These are phyloP conservation scores for Asteroscopus sphinx DNA, from an alignment of 2,888 invertebrate species.

Conservation along the genomic window DNA sequence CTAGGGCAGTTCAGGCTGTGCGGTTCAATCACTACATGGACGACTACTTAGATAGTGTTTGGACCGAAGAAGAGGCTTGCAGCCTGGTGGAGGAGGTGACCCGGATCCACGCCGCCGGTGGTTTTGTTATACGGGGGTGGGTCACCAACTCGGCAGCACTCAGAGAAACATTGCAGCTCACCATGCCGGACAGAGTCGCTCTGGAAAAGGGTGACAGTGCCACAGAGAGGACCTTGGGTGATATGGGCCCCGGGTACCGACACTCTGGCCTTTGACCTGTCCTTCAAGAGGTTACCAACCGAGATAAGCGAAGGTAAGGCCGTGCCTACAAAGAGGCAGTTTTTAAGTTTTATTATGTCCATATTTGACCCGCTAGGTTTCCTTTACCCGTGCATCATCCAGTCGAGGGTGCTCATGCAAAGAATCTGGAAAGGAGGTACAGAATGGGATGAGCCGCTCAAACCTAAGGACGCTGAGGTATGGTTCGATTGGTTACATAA, in stretches of 20 bases:
- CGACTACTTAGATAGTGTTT: neutral
- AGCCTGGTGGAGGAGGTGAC: neutral
- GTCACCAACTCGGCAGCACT: neutral
- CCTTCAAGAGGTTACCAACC: neutral
- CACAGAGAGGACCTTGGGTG: too few relatives aligned
- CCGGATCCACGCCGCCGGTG: neutral
- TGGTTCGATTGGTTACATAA: neutral
- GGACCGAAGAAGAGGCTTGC: neutral
- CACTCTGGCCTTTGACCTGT: neutral
- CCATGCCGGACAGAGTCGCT: too few relatives aligned
- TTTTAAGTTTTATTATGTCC: neutral
- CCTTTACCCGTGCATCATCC: neutral
- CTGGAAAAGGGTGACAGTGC: too few relatives aligned
- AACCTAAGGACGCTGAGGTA: neutral
- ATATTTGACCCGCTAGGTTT: conserved; percentile 1
- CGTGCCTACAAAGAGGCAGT: neutral
- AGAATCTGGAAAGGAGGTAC: neutral
- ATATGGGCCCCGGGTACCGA: too few relatives aligned
- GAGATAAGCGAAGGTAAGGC: neutral
- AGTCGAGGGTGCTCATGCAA: neutral
- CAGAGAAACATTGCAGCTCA: neutral
- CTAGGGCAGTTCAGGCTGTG: neutral
- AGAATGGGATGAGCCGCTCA: neutral
- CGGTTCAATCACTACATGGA: neutral
- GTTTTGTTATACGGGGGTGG: neutral